Percentiles rank a stretch among this genome's conserved stretches.
phyloP scores from a whole-genome alignment of 2,113 vertebrate genomes.

The Corythoichthys intestinalis region DNA sequence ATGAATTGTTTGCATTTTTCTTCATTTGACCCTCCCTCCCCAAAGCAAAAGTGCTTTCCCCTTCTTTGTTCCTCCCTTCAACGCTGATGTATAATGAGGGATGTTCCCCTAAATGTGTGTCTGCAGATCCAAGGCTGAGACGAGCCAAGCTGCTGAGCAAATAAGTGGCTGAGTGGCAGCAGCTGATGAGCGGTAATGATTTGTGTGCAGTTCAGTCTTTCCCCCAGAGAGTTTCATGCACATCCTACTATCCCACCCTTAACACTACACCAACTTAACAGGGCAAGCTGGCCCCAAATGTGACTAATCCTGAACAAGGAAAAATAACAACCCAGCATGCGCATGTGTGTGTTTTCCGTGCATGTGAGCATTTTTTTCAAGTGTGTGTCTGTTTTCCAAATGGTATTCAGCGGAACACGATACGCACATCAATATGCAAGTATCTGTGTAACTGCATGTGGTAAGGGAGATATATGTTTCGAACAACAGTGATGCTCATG shows the following conservation, averaged over 20 bases:
- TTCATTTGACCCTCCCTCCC: neutral
- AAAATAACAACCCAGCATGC: constrained; percentile 42
- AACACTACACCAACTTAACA: constrained; percentile 31
- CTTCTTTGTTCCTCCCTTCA: constrained; percentile 8
- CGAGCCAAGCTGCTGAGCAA: constrained; percentile 49
- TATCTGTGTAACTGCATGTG: constrained; percentile 23
- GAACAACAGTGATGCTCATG: neutral
- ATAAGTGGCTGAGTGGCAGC: constrained; percentile 59
- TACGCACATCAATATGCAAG: constrained; percentile 69
- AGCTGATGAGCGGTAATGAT: constrained; percentile 69
- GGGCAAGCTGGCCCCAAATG: constrained; percentile 54
- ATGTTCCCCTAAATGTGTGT: constrained; percentile 7
- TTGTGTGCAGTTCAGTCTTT: constrained; percentile 54
- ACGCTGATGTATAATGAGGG: constrained; percentile 25
- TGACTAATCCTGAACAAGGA: constrained; percentile 57
- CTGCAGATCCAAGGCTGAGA: constrained; percentile 4
- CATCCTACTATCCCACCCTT: constrained; percentile 19
- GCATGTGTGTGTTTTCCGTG: constrained; percentile 17
- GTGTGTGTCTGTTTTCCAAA: constrained; percentile 41
- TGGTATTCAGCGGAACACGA: constrained; percentile 38
- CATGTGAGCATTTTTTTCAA: constrained; percentile 5
- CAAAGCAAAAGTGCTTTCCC: constrained; percentile 18
- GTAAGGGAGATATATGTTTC: neutral
- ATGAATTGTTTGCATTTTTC: constrained; percentile 14
- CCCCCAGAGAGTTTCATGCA: constrained; percentile 34